Percentiles rank a stretch among this genome's conserved stretches.
phyloP scores from a whole-genome alignment of 1,140 invertebrate genomes.

The Galendromus occidentalis region DNA sequence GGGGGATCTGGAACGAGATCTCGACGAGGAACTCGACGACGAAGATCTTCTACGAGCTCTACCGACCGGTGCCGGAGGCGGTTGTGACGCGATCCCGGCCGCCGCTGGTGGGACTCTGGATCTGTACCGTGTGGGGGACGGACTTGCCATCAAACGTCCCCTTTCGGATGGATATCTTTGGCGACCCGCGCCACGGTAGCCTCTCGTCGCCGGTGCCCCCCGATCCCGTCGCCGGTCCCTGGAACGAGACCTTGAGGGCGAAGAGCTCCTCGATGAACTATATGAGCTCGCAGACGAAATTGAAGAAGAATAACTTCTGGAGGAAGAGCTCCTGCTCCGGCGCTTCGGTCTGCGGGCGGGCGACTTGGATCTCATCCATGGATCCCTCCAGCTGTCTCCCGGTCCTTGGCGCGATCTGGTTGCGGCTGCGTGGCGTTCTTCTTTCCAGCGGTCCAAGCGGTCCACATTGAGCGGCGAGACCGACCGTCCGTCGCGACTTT shows the following conservation, averaged over 20 bases:
- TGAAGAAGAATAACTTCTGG: background rate
- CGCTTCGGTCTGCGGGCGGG: background rate
- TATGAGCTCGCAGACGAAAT: background rate
- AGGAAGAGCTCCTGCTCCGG: background rate
- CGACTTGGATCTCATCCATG: slow-evolving; percentile 1
- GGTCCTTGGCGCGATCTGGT: background rate
- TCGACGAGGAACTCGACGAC: background rate
- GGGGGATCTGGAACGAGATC: background rate
- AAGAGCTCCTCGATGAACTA: background rate
- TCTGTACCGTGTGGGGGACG: background rate
- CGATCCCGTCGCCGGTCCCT: background rate
- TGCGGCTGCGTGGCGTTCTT: background rate
- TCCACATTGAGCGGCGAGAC: background rate
- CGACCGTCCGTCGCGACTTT: background rate
- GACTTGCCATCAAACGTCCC: background rate
- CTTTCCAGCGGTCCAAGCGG: background rate
- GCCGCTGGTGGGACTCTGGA: background rate
- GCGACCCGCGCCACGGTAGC: background rate
- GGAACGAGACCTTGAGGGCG: background rate
- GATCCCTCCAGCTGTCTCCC: background rate
- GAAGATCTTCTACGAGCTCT: slow-evolving; percentile 5
- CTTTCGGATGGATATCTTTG: background rate
- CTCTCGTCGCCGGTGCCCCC: background rate
- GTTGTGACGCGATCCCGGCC: background rate
- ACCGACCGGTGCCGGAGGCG: background rate